Conservation (phyloP, 2,113 vertebrate genomes). For the Acanthisitta chloris region DNA sequence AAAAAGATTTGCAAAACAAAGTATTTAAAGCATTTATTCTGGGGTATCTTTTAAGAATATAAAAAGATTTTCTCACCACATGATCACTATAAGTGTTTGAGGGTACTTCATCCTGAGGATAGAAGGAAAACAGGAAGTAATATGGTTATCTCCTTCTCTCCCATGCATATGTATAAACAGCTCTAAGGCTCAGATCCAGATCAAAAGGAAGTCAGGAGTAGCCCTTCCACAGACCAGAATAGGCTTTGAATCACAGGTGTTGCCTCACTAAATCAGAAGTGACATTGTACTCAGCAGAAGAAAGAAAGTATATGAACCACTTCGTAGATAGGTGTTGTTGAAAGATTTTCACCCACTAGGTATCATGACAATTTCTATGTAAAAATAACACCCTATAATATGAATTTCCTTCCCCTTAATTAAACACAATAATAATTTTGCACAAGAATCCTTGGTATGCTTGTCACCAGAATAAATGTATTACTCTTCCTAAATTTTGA, state of each 20-base stretch:
- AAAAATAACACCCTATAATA: background rate
- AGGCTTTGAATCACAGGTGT: background rate
- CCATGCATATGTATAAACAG: background rate
- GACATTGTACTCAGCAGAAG: background rate
- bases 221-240: background rate
- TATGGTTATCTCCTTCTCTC: background rate
- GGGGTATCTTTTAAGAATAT: constrained; percentile 9
- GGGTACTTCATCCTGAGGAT: background rate
- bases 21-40: background rate
- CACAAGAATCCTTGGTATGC: background rate
- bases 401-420: background rate
- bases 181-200: background rate
- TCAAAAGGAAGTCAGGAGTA: background rate
- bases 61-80: background rate
- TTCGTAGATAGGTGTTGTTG: background rate
- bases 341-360: background rate
- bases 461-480: background rate
- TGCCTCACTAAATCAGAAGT: background rate
- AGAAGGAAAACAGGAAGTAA: background rate
- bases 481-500: background rate
- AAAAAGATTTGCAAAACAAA: background rate
- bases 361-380: background rate
- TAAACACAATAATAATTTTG: background rate
- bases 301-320: background rate
- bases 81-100: background rate